Evolutionary conservation across 2,113 vertebrate species (phyloP).

Genomic region (Heteronetta atricapilla): DNA sequence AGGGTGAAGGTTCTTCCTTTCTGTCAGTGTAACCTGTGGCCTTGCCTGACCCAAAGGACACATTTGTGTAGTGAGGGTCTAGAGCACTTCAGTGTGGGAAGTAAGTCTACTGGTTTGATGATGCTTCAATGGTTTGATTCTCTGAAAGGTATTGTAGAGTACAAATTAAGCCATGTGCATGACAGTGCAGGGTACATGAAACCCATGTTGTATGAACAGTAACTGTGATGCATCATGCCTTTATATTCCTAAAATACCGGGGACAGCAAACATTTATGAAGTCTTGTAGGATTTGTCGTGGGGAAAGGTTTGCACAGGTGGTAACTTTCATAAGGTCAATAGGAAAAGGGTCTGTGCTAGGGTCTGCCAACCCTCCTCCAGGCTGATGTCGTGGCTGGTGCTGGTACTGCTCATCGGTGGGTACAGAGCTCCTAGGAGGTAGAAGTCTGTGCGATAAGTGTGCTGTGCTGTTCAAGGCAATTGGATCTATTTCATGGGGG

Average conservation of each 20-base stretch:
- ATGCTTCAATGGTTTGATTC: background rate
- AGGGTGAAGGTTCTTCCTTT: background rate
- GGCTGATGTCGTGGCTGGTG: background rate
- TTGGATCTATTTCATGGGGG: background rate
- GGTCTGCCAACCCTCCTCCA: background rate
- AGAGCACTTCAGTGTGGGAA: background rate
- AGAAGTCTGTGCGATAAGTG: rapidly evolving
- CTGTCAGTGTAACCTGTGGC: background rate
- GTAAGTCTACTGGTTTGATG: background rate
- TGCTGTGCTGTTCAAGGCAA: rapidly evolving
- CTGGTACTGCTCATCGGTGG: rapidly evolving
- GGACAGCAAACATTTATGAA: background rate
- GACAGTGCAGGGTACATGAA: background rate
- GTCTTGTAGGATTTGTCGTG: background rate
- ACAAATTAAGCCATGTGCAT: background rate
- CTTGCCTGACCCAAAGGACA: no score
- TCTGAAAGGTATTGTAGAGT: background rate
- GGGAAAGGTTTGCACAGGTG: background rate
- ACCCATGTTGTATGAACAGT: background rate
- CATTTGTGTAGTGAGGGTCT: background rate
- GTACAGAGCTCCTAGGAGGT: background rate
- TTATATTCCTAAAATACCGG: background rate
- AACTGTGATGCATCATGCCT: no score
- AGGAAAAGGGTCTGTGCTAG: background rate
- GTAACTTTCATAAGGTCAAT: rapidly evolving